phyloP scores from a whole-genome alignment of 2,888 invertebrate genomes.

The Drosophila stalkeri region DNA sequence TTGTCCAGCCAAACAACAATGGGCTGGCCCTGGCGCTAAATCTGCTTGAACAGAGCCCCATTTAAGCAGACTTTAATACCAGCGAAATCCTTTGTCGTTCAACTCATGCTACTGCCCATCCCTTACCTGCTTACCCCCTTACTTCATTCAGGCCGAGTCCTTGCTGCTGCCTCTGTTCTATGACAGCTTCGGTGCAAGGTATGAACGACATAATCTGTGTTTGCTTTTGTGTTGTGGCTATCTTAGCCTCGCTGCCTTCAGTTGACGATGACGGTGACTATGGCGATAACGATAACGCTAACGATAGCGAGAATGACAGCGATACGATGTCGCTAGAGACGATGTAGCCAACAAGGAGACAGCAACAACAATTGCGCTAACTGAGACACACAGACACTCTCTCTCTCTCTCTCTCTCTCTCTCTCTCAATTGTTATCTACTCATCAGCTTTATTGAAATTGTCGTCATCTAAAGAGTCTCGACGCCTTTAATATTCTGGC shows the following conservation, averaged over 20 bases:
- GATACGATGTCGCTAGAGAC: slow-evolving; percentile 6
- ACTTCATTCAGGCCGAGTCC: too few species aligned
- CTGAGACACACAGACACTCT: background rate
- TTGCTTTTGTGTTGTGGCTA: slow-evolving; percentile 44
- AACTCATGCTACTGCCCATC: too few species aligned
- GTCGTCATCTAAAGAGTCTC: background rate
- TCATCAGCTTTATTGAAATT: background rate
- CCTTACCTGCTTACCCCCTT: background rate
- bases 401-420: background rate
- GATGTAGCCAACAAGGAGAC: background rate
- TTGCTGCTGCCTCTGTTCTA: background rate
- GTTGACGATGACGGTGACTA: background rate
- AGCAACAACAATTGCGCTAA: background rate
- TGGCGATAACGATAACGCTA: background rate
- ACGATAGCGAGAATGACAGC: slow-evolving; percentile 5
- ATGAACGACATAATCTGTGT: slow-evolving; percentile 51
- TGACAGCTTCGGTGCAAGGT: slow-evolving; percentile 31
- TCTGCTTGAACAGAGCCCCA: slow-evolving; percentile 2
- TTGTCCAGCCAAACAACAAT: slow-evolving; percentile 24
- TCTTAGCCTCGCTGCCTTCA: slow-evolving; percentile 3
- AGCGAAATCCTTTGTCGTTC: slow-evolving; percentile 6
- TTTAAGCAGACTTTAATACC: slow-evolving; percentile 11
- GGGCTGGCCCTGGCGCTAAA: slow-evolving; percentile 2
- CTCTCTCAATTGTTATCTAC: background rate
- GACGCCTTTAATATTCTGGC: background rate